Percentiles rank a stretch among this genome's conserved stretches.
Conservation (phyloP, 2,113 vertebrate genomes). For the Chaetodon auriga region DNA sequence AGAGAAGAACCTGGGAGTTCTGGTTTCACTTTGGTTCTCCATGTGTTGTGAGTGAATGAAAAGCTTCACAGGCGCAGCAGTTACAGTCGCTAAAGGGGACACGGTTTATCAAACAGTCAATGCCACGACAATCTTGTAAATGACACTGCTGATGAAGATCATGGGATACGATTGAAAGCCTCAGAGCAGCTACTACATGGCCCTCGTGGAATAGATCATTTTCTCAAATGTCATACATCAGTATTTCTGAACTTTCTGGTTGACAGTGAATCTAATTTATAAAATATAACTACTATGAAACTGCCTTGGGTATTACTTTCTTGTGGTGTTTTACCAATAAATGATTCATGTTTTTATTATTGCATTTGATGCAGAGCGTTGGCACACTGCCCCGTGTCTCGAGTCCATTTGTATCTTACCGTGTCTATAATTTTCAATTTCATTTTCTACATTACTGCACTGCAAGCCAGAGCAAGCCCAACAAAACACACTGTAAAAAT, state of each 20-base stretch:
- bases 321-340: constrained; percentile 47
- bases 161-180: neutral
- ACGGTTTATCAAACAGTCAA: neutral
- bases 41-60: neutral
- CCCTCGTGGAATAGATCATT: neutral
- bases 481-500: constrained; percentile 47
- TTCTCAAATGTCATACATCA: constrained; percentile 17
- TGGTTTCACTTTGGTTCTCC: too few relatives aligned
- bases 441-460: constrained; percentile 46
- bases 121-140: neutral
- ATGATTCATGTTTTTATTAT: constrained; percentile 54
- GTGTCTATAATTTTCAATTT: constrained; percentile 58
- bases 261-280: constrained; percentile 23
- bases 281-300: constrained; percentile 16
- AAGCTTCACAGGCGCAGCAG: neutral
- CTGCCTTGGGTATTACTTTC: constrained; percentile 14
- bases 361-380: constrained; percentile 48
- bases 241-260: neutral
- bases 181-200: constrained; percentile 7
- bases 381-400: constrained; percentile 22
- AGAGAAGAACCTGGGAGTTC: too few relatives aligned
- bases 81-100: neutral
- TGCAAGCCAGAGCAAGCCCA: constrained; percentile 28
- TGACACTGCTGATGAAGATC: neutral
- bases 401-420: constrained; percentile 56